A percentile compares a stretch with the other conserved stretches of the same genome.
These are phyloP conservation scores for Alcedo quadribrachys DNA, from an alignment of 2,797 vertebrate genomes.

Conservation along the genomic window DNA sequence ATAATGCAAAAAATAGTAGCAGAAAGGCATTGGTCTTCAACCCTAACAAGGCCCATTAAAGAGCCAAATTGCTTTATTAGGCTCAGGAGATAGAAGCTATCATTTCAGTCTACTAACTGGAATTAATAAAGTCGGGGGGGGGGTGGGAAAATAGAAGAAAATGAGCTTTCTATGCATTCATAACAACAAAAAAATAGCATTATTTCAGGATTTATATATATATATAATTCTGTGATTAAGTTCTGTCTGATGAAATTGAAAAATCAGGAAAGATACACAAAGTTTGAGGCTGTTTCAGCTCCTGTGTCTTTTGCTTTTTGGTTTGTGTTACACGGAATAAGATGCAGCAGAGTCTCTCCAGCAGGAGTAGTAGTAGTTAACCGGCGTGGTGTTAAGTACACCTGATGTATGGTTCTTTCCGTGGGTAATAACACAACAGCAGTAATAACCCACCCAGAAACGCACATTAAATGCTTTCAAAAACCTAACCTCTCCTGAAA, in stretches of 20 bases:
- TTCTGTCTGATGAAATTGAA: background rate
- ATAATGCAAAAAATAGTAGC: conserved; percentile 64
- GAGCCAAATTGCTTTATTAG: conserved; percentile 76
- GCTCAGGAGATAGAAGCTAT: conserved; percentile 74
- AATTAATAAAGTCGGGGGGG: conserved; percentile 65
- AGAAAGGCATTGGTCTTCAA: conserved; percentile 74
- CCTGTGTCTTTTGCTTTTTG: background rate
- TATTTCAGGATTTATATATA: conserved; percentile 22
- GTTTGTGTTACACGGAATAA: background rate
- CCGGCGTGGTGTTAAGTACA: conserved; percentile 34
- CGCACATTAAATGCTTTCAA: conserved; percentile 35
- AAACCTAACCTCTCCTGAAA: conserved; percentile 36
- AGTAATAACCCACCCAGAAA: conserved; percentile 25
- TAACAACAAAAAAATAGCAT: background rate
- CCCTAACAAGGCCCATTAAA: conserved; percentile 76
- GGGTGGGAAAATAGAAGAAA: background rate
- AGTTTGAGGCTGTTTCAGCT: background rate
- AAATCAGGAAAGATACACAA: background rate
- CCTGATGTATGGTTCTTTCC: conserved; percentile 24
- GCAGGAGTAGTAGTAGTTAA: conserved; percentile 26
- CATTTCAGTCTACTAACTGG: conserved; percentile 69
- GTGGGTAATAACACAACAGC: conserved; percentile 26
- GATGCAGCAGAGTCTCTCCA: background rate
- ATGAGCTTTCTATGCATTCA: conserved; percentile 14
- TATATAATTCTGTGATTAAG: background rate